Evolutionary conservation across 1,140 invertebrate genomes (phyloP).

Genomic region (Drosophila punjabiensis): DNA sequence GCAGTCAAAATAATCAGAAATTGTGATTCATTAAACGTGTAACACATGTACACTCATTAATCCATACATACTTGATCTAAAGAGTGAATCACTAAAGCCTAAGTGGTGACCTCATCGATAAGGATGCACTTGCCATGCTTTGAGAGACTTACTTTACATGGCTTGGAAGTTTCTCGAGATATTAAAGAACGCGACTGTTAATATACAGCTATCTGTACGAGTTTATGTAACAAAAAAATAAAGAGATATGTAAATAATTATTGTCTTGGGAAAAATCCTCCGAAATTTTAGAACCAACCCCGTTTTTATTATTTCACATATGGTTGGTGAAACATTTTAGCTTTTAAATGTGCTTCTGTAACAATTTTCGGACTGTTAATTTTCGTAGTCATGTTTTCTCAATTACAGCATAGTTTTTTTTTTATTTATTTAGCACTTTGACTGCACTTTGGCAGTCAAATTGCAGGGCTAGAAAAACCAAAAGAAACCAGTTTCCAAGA

Average conservation of each 20-base stretch:
- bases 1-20: not conserved
- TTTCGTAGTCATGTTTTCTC: conserved; percentile 32
- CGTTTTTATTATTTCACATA: not conserved
- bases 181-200: not conserved
- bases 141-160: not conserved
- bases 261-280: not conserved
- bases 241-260: not conserved
- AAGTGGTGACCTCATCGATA: conserved; percentile 10
- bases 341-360: conserved; percentile 9
- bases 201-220: not conserved
- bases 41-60: not conserved
- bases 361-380: conserved; percentile 36
- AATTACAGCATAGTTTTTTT: conserved; percentile 45
- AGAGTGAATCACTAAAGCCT: not conserved
- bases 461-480: conserved; percentile 22
- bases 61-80: not conserved
- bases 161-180: not conserved
- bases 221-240: not conserved
- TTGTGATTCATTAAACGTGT: conserved; percentile 1
- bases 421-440: conserved; percentile 17
- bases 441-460: conserved; percentile 29
- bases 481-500: conserved; percentile 42
- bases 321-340: not conserved
- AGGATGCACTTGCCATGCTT: not conserved
- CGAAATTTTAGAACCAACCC: not conserved